A percentile compares a stretch with the other conserved stretches of the same genome.
Conservation (phyloP, 2,888 invertebrate genomes). For the Philereme transversata region DNA sequence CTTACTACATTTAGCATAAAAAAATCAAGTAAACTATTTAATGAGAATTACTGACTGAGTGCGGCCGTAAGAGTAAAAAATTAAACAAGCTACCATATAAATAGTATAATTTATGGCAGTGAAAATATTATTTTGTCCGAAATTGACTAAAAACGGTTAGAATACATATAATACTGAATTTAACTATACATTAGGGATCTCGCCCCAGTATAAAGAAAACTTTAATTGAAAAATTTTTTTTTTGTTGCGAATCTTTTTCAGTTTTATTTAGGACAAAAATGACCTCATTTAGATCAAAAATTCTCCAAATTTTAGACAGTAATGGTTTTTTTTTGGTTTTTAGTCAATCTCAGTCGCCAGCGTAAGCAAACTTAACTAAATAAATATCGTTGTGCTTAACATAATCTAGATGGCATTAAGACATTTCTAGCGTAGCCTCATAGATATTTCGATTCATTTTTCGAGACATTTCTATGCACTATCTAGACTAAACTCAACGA, state of each 20-base stretch:
- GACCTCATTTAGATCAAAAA: too few species aligned
- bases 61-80: conserved; percentile 19
- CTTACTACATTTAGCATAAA: not conserved
- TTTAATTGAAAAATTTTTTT: too few species aligned
- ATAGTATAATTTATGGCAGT: conserved; percentile 41
- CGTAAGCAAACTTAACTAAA: conserved; percentile 47
- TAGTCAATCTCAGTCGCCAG: conserved; percentile 34
- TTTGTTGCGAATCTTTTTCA: too few species aligned
- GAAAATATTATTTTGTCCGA: conserved; percentile 24
- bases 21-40: not conserved
- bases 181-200: too few species aligned
- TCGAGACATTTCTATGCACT: not conserved
- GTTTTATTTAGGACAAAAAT: too few species aligned
- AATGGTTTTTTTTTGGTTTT: not conserved
- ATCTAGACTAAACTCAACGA: conserved; percentile 47
- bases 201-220: too few species aligned
- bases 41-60: conserved; percentile 1
- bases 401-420: conserved; percentile 16
- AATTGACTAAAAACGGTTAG: not conserved
- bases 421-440: conserved; percentile 17
- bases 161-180: too few species aligned
- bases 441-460: not conserved
- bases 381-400: conserved; percentile 35
- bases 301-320: too few species aligned
- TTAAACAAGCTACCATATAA: conserved; percentile 27